phyloP scores from a whole-genome alignment of 1,140 invertebrate genomes.

The Pectinophora gossypiella region DNA sequence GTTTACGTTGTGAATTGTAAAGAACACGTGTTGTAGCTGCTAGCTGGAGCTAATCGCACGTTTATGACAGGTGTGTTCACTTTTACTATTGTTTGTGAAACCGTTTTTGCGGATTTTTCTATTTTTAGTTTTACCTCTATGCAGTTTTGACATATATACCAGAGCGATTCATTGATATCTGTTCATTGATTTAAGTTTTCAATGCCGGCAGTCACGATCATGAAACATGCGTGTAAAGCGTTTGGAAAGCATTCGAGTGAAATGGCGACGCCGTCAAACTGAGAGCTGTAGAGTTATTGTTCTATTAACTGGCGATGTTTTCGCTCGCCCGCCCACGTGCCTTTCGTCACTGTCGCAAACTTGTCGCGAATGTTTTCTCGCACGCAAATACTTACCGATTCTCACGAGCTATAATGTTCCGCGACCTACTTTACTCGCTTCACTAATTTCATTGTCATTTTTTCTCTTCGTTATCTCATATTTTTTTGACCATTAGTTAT shows the following conservation, averaged over 20 bases:
- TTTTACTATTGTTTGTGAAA: not conserved
- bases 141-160: no score
- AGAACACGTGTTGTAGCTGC: not conserved
- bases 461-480: conserved; percentile 2
- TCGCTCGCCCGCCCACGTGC: conserved; percentile 32
- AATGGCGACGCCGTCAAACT: no score
- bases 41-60: not conserved
- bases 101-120: not conserved
- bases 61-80: not conserved
- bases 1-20: not conserved
- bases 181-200: no score
- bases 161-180: no score
- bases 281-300: no score
- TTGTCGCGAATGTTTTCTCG: conserved; percentile 41
- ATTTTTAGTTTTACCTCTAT: no score
- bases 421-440: conserved; percentile 25
- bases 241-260: no score
- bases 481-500: no score
- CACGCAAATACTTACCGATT: conserved; percentile 19
- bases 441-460: conserved; percentile 21
- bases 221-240: no score
- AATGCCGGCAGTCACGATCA: no score
- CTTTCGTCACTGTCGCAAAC: conserved; percentile 42
- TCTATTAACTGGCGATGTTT: not conserved
- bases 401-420: conserved; percentile 1